phyloP scores from a whole-genome alignment of 2,113 vertebrate genomes.

The Cyanoderma ruficeps region DNA sequence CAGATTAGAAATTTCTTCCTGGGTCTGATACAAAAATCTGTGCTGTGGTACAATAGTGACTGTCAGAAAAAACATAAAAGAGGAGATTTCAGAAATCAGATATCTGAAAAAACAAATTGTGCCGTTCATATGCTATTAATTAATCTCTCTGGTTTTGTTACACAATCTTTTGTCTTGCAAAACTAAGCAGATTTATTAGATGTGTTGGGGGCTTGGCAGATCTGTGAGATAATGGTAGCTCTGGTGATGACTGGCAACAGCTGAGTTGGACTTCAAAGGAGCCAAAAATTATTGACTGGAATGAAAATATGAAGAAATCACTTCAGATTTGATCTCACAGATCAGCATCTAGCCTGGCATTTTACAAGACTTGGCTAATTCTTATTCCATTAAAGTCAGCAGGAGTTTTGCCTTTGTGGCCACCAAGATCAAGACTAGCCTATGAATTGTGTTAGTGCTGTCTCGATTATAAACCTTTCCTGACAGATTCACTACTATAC shows the following conservation, averaged over 20 bases:
- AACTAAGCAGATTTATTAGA: not conserved
- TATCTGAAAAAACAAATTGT: not conserved
- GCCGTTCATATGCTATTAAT: not conserved
- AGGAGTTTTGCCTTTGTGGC: not conserved
- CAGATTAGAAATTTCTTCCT: not conserved
- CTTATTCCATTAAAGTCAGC: slow-evolving; percentile 3
- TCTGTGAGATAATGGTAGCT: not conserved
- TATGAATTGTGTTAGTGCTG: not conserved
- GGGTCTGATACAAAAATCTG: not conserved
- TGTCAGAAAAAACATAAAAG: not conserved
- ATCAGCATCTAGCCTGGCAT: not conserved
- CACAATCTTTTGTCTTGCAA: not conserved
- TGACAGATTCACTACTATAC: not conserved
- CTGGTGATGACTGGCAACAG: not conserved
- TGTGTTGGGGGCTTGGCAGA: not conserved
- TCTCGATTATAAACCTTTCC: not conserved
- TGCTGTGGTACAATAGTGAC: not conserved
- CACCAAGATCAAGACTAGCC: not conserved
- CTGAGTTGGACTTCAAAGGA: not conserved
- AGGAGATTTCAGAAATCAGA: not conserved
- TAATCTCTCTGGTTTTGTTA: not conserved
- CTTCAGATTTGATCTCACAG: not conserved
- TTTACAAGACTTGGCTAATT: not conserved
- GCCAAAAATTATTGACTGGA: not conserved
- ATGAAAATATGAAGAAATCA: slow-evolving; percentile 15